Base-by-base conservation (phyloP, 1,140 invertebrate genomes). In the Microplitis demolitor region DNA sequence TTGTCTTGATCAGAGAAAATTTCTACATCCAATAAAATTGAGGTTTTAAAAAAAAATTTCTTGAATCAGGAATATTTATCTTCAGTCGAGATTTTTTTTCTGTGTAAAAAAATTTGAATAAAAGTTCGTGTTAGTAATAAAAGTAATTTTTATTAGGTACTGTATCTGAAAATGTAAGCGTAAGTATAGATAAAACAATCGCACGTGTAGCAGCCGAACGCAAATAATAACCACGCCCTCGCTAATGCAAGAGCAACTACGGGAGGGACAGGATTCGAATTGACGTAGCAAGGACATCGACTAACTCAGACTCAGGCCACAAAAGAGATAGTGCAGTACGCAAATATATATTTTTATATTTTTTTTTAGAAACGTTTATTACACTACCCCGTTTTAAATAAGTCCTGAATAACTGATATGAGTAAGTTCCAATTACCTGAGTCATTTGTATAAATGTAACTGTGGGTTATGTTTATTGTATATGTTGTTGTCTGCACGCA, bases 231-330 rank as follows among this genome's bases (percentile, higher is more conserved):
- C 82, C 82, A 83, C 82, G 81, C 82, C 82, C 80, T 82, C 80
- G 76, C 80, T 83, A 82, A 82, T 80, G 75, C 56, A 45, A 51
- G 68, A 69, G 31, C 73, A 50, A n/a, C 16, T 14, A 24, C 39
- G 50, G 62, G 50, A 61, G 79, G 66, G 69, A 81, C 79, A 78
- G 78, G 79, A 81, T 80, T 80, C 76, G 81, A 82, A 83, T 82
- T 79, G 79, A 72, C 72, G 77, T 53, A 67, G 81, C 82, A 83
- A 83, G 82, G 81, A 83, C 82, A 78, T 80, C 82, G 76, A 79
- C 78, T 82, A 72, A 74, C 77, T 45, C 39, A 6, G 60, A 72
- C 53, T 39, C 76, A 35, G 62, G 74, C 71, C 77, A 80, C 80
- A 81, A 81, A 58, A 81, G 80, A 69, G 69, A 74, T 60, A 53